Conservation (phyloP, 1,140 invertebrate species). For the Anthonomus grandis region DNA sequence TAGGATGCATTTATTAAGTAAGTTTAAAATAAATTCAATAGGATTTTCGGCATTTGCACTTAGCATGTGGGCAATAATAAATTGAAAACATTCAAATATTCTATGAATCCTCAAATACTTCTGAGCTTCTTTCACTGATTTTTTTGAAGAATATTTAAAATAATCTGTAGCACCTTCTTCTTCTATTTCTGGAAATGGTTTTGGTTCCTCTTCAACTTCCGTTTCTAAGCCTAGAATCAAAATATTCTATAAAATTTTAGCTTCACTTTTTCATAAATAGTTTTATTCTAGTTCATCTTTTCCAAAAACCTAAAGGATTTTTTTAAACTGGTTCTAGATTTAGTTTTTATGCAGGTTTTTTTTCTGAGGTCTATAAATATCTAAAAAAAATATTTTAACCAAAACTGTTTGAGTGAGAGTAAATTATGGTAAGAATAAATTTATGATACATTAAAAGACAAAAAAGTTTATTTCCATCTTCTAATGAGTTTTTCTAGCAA, state of each 20-base stretch:
- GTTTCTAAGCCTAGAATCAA: constrained; percentile 2
- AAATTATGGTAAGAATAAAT: too few species aligned
- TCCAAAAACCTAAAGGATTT: too few species aligned
- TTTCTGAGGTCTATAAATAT: too few species aligned
- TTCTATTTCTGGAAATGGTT: neutral
- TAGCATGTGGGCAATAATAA: constrained; percentile 50
- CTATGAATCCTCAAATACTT: constrained; percentile 47
- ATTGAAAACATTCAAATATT: constrained; percentile 51
- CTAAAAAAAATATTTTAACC: too few species aligned
- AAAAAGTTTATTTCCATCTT: too few species aligned
- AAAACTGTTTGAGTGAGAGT: too few species aligned
- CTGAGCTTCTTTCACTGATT: constrained; percentile 41
- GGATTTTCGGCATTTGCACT: constrained; percentile 49
- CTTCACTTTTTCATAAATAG: neutral
- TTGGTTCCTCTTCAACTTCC: constrained; percentile 5
- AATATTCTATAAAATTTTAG: neutral
- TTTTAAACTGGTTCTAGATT: too few species aligned
- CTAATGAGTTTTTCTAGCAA: too few species aligned
- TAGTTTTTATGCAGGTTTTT: too few species aligned
- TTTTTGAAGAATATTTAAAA: constrained; percentile 24
- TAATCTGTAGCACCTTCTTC: constrained; percentile 17
- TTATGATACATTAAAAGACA: too few species aligned
- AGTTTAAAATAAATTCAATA: constrained; percentile 49
- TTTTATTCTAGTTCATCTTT: too few species aligned
- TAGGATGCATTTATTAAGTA: constrained; percentile 52